phyloP scores from a whole-genome alignment of 1,140 invertebrate species.

The Drosophila yakuba region DNA sequence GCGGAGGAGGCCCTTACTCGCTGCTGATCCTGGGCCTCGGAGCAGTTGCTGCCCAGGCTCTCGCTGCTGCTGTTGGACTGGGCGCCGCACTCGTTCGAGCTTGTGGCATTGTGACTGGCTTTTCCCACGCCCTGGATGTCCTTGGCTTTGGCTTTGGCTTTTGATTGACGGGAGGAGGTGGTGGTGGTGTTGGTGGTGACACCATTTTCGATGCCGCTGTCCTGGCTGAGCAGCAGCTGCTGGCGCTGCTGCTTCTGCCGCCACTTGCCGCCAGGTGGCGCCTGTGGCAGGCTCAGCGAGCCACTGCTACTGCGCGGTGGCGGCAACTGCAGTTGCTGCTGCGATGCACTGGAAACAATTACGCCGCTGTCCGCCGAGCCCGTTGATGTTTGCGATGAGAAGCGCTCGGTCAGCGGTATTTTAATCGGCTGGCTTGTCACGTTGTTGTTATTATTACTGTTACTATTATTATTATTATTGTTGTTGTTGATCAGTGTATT shows the following conservation, averaged over 20 bases:
- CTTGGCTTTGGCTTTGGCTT: constrained; percentile 62
- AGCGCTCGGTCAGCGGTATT: constrained; percentile 74
- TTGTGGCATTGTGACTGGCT: background rate
- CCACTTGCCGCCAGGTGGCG: constrained; percentile 58
- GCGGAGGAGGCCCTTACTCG: constrained; percentile 63
- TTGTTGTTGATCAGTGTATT: constrained; percentile 12
- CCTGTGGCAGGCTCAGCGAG: constrained; percentile 68
- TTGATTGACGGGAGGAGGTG: constrained; percentile 18
- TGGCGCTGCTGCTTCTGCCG: constrained; percentile 58
- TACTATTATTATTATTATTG: constrained; percentile 7
- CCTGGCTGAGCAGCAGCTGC: constrained; percentile 73
- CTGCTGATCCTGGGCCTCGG: constrained; percentile 18
- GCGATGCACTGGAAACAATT: constrained; percentile 59
- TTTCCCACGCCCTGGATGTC: constrained; percentile 55
- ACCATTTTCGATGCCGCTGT: constrained; percentile 79
- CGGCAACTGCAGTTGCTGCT: constrained; percentile 62
- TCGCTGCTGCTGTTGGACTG: constrained; percentile 72
- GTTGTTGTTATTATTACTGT: constrained; percentile 11
- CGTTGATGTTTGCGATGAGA: constrained; percentile 78
- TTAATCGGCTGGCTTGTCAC: constrained; percentile 70
- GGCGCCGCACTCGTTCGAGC: constrained; percentile 20
- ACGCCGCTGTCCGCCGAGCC: constrained; percentile 79
- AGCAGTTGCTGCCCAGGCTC: constrained; percentile 63
- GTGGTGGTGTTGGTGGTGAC: background rate
- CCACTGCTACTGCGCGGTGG: constrained; percentile 77